phyloP scores from a whole-genome alignment of 2,113 vertebrate species.

The Willisornis vidua region DNA sequence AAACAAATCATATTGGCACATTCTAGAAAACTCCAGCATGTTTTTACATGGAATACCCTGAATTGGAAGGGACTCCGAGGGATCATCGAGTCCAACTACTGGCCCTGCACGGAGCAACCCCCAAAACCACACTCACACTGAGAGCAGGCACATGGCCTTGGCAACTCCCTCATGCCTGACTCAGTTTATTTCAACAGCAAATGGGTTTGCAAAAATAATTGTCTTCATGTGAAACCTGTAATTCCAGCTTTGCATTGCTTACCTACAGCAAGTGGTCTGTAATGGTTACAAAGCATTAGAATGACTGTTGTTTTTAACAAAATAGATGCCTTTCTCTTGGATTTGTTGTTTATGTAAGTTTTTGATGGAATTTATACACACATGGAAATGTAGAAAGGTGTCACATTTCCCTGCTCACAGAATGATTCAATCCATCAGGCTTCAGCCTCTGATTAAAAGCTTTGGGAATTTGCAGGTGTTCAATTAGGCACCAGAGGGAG shows the following conservation, averaged over 20 bases:
- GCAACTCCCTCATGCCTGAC: not conserved
- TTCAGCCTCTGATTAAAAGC: constrained; percentile 35
- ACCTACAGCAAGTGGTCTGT: not conserved
- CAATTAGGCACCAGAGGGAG: constrained; percentile 80
- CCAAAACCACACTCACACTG: not conserved
- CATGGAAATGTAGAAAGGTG: not conserved
- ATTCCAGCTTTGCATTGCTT: not conserved
- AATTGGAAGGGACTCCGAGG: not conserved
- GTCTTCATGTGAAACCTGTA: not conserved
- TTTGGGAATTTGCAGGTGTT: constrained; percentile 70
- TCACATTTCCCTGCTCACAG: not conserved
- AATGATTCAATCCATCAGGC: not conserved
- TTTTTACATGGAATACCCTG: not conserved
- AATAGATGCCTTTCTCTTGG: not conserved
- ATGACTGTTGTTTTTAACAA: not conserved
- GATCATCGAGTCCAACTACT: not conserved
- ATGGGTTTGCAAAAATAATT: not conserved
- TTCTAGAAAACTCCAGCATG: not conserved
- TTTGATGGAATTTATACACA: not conserved
- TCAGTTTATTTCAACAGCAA: not conserved
- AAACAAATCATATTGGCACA: not conserved
- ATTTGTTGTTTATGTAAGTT: not conserved
- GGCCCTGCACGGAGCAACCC: not conserved
- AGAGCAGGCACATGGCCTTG: not conserved
- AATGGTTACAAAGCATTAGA: not conserved